Evolutionary conservation across 2,797 vertebrate species (phyloP), one percentile per base, ranked within the genome.

Genomic region (Champsocephalus gunnari): DNA sequence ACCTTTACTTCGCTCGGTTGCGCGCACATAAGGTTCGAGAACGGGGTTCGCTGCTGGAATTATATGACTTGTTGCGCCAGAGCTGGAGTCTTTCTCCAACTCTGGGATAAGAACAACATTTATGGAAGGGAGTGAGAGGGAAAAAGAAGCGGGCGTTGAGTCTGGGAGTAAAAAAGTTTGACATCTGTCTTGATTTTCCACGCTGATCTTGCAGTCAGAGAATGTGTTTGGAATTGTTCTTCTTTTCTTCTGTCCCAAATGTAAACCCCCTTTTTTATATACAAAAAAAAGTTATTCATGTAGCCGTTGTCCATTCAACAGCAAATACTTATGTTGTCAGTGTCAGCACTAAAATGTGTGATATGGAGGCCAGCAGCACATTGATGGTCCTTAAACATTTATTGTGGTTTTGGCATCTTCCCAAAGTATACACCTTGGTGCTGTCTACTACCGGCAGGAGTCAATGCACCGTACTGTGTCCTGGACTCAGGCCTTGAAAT

Each of bases 131-230:
- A 85, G 81, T 67, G 60, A 84, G 63, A 3, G 50, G 54, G 14
- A 14, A n/a, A 2, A 60, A 21, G 59, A 71, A 77, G 51, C 49
- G 16, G 62, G 57, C 69, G 44, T 79, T 61, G 54, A 48, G 73
- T 79, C 57, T 76, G 79, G 57, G 75, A 88, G 77, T 56, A 55
- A 68, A 71, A 28, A 71, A 28, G 60, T 67, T 80, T 80, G 83
- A 85, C 84, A 90, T 87, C 77, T 86, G 82, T 91, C 45, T 84
- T 81, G 84, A 87, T 87, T 87, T 84, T 88, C 67, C 77, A 78
- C 77, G 76, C 74, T 69, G 65, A 77, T 83, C 62, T 66, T 38
- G 48, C 50, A 71, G 74, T 63, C n/a, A 65, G 62, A 66, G 53
- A 77, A 74, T 57, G 65, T 58, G 62, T 68, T 75, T 53, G 70